phyloP scores from a whole-genome alignment of 2,888 invertebrate species.

The Nemotelus nigrinus region DNA sequence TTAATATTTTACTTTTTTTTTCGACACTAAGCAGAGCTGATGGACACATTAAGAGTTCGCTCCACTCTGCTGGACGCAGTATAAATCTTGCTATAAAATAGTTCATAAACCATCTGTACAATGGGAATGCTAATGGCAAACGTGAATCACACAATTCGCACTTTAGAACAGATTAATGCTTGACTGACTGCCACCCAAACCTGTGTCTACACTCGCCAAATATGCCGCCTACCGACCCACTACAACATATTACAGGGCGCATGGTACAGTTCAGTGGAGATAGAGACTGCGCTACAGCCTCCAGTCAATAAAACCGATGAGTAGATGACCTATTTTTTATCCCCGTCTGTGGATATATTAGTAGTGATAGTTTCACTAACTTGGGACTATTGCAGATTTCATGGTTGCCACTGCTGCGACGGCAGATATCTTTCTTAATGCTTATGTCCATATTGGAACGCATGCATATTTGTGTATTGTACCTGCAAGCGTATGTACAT shows the following conservation, averaged over 20 bases:
- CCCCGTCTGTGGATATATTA: constrained; percentile 9
- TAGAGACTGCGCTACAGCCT: background rate
- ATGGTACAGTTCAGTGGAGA: constrained; percentile 13
- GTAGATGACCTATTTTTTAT: constrained; percentile 31
- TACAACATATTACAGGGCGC: constrained; percentile 7
- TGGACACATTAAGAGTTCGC: constrained; percentile 19
- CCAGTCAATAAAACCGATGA: constrained; percentile 36
- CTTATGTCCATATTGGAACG: background rate
- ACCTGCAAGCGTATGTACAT: no score
- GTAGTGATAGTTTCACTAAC: background rate
- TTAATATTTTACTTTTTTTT: no score
- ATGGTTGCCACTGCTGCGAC: background rate
- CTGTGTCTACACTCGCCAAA: background rate
- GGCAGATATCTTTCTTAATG: constrained; percentile 7
- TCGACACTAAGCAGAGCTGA: background rate
- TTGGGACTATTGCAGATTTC: constrained; percentile 2
- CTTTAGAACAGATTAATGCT: constrained; percentile 34
- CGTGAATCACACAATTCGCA: constrained; percentile 37
- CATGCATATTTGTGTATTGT: background rate
- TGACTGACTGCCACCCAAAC: constrained; percentile 33
- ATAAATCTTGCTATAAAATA: constrained; percentile 42
- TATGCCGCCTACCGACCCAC: background rate
- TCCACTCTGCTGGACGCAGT: constrained; percentile 16
- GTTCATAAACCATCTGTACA: constrained; percentile 34
- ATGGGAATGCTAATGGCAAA: constrained; percentile 41